Base-by-base conservation (phyloP, 1,140 invertebrate genomes). In the Aradophagus sp. region DNA sequence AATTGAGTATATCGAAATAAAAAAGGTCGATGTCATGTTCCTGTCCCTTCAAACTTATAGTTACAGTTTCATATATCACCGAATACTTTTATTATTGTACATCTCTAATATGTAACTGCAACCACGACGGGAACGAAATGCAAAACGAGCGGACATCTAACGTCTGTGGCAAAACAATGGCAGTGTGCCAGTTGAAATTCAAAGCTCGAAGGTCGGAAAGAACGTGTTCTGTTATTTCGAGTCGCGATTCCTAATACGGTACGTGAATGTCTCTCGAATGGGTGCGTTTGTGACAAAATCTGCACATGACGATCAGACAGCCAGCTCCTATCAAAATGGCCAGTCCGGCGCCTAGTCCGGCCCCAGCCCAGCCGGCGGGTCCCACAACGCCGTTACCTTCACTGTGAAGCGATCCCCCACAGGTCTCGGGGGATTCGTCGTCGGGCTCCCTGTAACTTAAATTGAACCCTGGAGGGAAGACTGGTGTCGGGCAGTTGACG, bases 401-500 rank as follows among this genome's bases (percentile, higher is more conserved):
- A 4, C 81, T 82, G 2, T 81, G 84, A 1, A 86, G 78, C 0
- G 53, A 42, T 15, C 75, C 59, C 10, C 80, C 80, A 26, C 84
- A 86, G 1, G 79, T 82, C 44, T 85, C 83, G 2, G 76, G 29
- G 0, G 83, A 78, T 31, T 86, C 84, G 50, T 86, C 84, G 26
- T 86, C 78, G n/a, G 80, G 77, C 16, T 82, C 81, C 0, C 66
- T 42, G 0, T 66, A 13, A 34, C 59, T 80, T 2, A 70, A 42
- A 16, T 82, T 83, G 32, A 72, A 73, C 8, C 77, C 63, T 1
- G 75, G 70, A 2, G 77, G 73, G 2, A 80, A 27, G 26, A 83
- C 86, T 6, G 81, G 86, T 62, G 92, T 93, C 0, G 94, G 95
- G 82, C 95, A 96, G 82, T 96, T 95, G 0, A 93, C 88, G 0